Base-by-base conservation (phyloP, 1,140 invertebrate genomes). In the Pinna nobilis region DNA sequence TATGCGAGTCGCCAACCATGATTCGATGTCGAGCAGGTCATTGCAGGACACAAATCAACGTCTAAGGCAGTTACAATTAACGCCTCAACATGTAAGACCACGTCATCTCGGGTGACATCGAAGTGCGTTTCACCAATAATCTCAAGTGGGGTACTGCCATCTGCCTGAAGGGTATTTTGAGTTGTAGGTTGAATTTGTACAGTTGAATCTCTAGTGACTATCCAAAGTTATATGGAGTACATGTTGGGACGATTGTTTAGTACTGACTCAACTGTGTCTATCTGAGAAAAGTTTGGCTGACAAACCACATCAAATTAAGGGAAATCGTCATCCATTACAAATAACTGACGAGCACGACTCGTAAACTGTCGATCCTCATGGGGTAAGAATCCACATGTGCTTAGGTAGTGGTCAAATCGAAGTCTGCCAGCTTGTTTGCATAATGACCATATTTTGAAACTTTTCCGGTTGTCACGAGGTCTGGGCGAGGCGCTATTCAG, bases 31-130 rank as follows among this genome's bases (percentile, higher is more conserved):
- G 39, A 20, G 63, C 33, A n/a, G 55, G 63, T 23, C 44, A 23
- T 35, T 68, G 20, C 67, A 47, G 18, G 70, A 60, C 3, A 77
- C 37, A 77, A 39, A n/a, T 81, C 70, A 0, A 76, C 71, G 55
- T 79, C 70, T n/a, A 3, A 78, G 55, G 23, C 74, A 39, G 30
- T 71, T 59, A 79, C 70, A 25, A 77, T 70, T 1, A 81, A 55
- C 3, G 49, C 77, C 6, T 76, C 66, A 20, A 77, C 20, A 7
- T 49, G 37, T 20, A 76, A 61, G 0, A 30, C 41, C 2, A 49
- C 28, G 3, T 55, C 15, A 11, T 63, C 70, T 7, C 70, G 51
- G 2, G 72, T 65, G 13, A 75, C 18, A 11, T 25, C 25, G 18
- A 71, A 51, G 39, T 66, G 63, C 15, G 61, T 61, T 25, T 74